A percentile compares a stretch with the other conserved stretches of the same genome.
phyloP scores from a whole-genome alignment of 2,888 invertebrate species.

The Cantharis flavilabris region DNA sequence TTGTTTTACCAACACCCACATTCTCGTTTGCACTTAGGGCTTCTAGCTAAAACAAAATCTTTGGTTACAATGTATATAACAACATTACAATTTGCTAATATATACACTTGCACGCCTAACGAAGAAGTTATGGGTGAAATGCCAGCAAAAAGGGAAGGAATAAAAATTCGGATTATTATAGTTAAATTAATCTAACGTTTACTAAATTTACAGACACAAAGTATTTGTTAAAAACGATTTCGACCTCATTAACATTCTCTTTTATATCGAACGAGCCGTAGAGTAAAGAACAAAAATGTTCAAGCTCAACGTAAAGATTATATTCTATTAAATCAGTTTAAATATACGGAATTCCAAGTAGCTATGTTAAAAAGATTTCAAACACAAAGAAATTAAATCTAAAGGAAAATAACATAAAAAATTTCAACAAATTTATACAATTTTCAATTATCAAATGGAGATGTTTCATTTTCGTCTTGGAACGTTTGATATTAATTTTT shows the following conservation, averaged over 20 bases:
- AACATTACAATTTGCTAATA: background rate
- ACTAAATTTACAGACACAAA: background rate
- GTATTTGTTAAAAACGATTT: background rate
- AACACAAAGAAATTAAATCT: too few relatives aligned
- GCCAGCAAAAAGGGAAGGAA: background rate
- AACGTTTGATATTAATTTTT: background rate
- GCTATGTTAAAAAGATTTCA: background rate
- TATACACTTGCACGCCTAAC: background rate
- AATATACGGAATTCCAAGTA: background rate
- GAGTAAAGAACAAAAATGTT: background rate
- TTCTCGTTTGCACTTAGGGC: constrained; percentile 37
- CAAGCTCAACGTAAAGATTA: background rate
- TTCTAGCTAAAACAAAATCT: constrained; percentile 45
- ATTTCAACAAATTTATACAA: background rate
- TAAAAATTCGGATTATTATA: background rate
- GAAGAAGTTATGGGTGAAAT: background rate
- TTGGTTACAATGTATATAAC: background rate
- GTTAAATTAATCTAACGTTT: background rate
- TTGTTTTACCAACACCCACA: constrained; percentile 34
- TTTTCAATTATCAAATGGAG: background rate
- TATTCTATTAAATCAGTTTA: background rate
- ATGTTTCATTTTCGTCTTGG: background rate
- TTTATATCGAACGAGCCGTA: background rate
- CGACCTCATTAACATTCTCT: background rate
- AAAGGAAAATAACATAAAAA: too few relatives aligned